phyloP scores from a whole-genome alignment of 2,797 vertebrate genomes.

The Platyrinchus mystaceus region DNA sequence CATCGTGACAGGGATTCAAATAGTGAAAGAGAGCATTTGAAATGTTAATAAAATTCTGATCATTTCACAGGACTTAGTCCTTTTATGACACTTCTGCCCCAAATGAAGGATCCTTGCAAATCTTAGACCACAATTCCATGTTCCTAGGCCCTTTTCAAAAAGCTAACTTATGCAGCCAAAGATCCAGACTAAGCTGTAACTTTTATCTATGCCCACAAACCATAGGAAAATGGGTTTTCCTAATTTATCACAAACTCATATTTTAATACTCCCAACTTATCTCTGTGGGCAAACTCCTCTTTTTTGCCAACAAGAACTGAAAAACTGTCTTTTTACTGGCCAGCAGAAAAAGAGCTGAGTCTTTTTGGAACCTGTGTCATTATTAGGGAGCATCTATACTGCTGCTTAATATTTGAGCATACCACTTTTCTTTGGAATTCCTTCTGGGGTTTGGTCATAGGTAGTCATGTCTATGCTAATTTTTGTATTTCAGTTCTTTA shows the following conservation, averaged over 20 bases:
- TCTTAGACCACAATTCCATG: rapidly evolving
- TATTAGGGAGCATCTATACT: neutral
- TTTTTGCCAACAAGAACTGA: neutral
- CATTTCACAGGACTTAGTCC: neutral
- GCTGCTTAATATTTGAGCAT: neutral
- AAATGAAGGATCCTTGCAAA: neutral
- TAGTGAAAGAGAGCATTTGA: neutral
- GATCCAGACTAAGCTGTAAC: neutral
- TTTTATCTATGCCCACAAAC: neutral
- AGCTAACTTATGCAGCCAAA: neutral
- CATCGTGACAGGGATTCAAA: neutral
- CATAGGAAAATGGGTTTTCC: neutral
- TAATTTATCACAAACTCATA: neutral
- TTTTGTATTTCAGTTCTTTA: neutral
- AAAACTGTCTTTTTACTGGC: neutral
- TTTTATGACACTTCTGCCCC: neutral
- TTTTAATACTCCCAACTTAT: neutral
- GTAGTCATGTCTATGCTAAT: neutral
- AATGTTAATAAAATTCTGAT: slow-evolving; percentile 12
- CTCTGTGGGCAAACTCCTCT: neutral
- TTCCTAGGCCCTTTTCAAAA: neutral
- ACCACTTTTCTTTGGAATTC: neutral
- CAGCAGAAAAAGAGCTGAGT: neutral
- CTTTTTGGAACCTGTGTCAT: neutral
- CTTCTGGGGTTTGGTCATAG: rapidly evolving